phyloP scores from a whole-genome alignment of 2,888 invertebrate species.

The Zygaena filipendulae region DNA sequence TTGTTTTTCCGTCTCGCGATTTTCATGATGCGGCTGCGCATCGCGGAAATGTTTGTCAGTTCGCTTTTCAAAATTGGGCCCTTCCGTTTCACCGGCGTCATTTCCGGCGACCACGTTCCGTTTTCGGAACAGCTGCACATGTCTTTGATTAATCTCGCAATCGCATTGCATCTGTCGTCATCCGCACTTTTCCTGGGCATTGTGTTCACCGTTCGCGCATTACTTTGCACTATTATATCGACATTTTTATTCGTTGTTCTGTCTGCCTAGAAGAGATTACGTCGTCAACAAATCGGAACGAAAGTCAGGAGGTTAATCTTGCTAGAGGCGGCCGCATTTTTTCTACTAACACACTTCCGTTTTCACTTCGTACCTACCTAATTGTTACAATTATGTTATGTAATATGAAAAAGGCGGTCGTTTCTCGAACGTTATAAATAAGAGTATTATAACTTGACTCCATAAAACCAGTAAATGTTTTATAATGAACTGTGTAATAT shows the following conservation, averaged over 20 bases:
- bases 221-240: too few relatives aligned
- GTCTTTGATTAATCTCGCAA: conserved; percentile 56
- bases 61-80: conserved; percentile 56
- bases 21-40: conserved; percentile 50
- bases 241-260: too few relatives aligned
- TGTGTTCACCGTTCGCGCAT: conserved; percentile 28
- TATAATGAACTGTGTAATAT: too few relatives aligned
- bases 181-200: conserved; percentile 47
- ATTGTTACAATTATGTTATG: conserved; percentile 17
- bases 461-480: too few relatives aligned
- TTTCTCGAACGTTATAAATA: too few relatives aligned
- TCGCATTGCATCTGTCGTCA: conserved; percentile 52
- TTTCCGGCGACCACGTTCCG: conserved; percentile 62
- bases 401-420: too few relatives aligned
- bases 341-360: too few relatives aligned
- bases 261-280: too few relatives aligned
- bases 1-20: conserved; percentile 47
- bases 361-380: too few relatives aligned
- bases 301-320: conserved; percentile 24
- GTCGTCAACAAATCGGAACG: too few relatives aligned
- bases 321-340: too few relatives aligned
- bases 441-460: too few relatives aligned
- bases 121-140: conserved; percentile 62
- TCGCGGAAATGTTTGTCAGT: conserved; percentile 57
- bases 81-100: conserved; percentile 47